Evolutionary conservation across 2,797 vertebrate genomes (phyloP), one percentile per base, ranked within the genome.

Genomic region (Perodicticus potto): DNA sequence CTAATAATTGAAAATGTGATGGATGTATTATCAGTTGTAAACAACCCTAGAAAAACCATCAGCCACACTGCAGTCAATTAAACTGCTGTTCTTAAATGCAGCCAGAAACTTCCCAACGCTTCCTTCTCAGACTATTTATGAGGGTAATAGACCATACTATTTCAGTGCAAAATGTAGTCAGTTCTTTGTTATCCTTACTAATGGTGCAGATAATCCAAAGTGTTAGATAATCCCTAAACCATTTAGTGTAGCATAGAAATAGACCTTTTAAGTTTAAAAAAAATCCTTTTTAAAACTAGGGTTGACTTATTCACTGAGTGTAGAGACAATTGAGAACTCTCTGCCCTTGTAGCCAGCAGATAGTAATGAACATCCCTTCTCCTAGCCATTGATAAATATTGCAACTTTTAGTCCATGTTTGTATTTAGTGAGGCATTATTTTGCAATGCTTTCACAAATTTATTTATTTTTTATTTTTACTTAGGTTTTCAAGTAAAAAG

Each of bases 131-230:
- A 89, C 90, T 96, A 95, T 97, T 97, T 96, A 97, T 95, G 92
- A 97, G 91, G 2, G 29, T 98, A 98, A 98, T 85, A 97, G 97
- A 97, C 96, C 83, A 0, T 97, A 95, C 91, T 89, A 72, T 92
- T 97, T 95, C 92, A 93, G 91, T 97, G 95, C 96, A 97, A 96
- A 97, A 94, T 96, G 94, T 57, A 96, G 89, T 86, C 97, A 94
- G 94, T 76, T 95, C 96, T 94, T 92, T 95, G 97, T 97, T 96
- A 98, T 96, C 86, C 86, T 98, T 96, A 98, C 97, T 98, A 97
- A 98, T 97, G 97, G 97, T 95, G 97, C 97, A 97, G 96, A 97
- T 97, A 97, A 97, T 96, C 93, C 95, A 95, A 91, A 95, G 91
- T 92, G 94, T 96, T 97, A 97, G 96, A 96, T 94, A 98, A 97